Conservation (phyloP, 1,140 invertebrate genomes). For the Drosophila carrolli region DNA sequence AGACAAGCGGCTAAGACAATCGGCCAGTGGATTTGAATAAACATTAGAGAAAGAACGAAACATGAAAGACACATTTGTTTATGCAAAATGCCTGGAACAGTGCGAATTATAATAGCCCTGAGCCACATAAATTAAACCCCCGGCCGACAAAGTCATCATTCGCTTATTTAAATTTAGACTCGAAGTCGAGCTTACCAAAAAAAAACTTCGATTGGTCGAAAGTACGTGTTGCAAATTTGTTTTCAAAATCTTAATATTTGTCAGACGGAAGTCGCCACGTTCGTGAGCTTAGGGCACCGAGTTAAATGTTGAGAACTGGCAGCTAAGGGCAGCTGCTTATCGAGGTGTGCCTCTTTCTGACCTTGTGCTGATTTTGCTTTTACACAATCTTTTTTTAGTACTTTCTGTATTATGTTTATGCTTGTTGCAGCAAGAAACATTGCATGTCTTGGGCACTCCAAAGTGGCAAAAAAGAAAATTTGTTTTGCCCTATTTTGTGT, state of each 20-base stretch:
- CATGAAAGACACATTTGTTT: constrained; percentile 41
- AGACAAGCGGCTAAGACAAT: constrained; percentile 39
- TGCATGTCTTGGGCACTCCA: constrained; percentile 29
- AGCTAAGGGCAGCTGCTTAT: constrained; percentile 36
- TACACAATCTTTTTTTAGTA: constrained; percentile 13
- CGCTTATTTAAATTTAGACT: constrained; percentile 26
- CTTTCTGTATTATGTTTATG: constrained; percentile 33
- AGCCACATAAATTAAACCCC: constrained; percentile 33
- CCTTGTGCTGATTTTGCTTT: constrained; percentile 38
- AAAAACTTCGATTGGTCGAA: constrained; percentile 19
- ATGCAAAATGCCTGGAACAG: constrained; percentile 19
- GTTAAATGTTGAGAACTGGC: constrained; percentile 8
- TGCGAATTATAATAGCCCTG: constrained; percentile 43
- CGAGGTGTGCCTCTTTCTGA: constrained; percentile 27
- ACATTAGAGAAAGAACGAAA: constrained; percentile 44
- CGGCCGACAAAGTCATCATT: constrained; percentile 33
- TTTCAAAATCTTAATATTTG: constrained; percentile 46
- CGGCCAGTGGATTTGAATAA: constrained; percentile 44
- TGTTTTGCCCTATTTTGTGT: constrained; percentile 5
- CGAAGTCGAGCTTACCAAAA: constrained; percentile 1
- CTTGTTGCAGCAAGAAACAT: constrained; percentile 37
- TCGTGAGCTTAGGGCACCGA: constrained; percentile 26
- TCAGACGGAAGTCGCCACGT: constrained; percentile 43
- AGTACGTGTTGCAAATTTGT: constrained; percentile 50
- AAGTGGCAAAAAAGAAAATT: constrained; percentile 29